Evolutionary conservation across 1,140 invertebrate genomes (phyloP).

Genomic region (Pinna nobilis): DNA sequence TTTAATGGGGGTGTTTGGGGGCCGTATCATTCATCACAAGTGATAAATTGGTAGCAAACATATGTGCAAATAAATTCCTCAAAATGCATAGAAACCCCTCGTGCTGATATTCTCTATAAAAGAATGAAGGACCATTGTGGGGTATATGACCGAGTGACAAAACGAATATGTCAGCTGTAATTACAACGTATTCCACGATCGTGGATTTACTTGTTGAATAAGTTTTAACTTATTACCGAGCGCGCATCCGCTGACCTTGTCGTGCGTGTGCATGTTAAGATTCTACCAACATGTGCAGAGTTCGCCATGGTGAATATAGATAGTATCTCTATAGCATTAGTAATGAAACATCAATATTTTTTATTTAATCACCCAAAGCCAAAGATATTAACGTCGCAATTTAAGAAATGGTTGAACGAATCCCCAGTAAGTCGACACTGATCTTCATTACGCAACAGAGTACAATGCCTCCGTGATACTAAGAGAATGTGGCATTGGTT

Average conservation of each 20-base stretch:
- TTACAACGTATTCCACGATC: slow-evolving; percentile 5
- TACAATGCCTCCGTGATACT: no score
- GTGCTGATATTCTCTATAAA: neutral
- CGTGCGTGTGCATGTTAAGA: neutral
- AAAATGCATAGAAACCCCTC: slow-evolving; percentile 15
- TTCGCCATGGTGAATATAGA: slow-evolving; percentile 3
- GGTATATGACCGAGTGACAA: slow-evolving; percentile 7
- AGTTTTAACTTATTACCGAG: slow-evolving; percentile 6
- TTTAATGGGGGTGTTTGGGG: slow-evolving; percentile 1
- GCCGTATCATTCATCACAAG: neutral
- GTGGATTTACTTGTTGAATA: slow-evolving; percentile 15
- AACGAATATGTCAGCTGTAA: slow-evolving; percentile 22
- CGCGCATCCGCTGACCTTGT: no score
- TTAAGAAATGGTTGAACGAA: no score
- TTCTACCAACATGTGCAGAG: neutral
- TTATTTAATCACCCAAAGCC: slow-evolving; percentile 14
- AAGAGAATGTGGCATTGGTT: no score
- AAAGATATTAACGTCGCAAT: slow-evolving; percentile 5
- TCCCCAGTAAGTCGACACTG: no score
- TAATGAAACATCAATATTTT: no score
- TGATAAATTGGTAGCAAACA: slow-evolving; percentile 7
- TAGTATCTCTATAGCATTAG: no score
- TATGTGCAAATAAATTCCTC: slow-evolving; percentile 18
- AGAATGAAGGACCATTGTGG: neutral
- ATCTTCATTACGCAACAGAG: no score